Evolutionary conservation across 2,888 invertebrate genomes (phyloP).

Genomic region (Drosophila greeni): DNA sequence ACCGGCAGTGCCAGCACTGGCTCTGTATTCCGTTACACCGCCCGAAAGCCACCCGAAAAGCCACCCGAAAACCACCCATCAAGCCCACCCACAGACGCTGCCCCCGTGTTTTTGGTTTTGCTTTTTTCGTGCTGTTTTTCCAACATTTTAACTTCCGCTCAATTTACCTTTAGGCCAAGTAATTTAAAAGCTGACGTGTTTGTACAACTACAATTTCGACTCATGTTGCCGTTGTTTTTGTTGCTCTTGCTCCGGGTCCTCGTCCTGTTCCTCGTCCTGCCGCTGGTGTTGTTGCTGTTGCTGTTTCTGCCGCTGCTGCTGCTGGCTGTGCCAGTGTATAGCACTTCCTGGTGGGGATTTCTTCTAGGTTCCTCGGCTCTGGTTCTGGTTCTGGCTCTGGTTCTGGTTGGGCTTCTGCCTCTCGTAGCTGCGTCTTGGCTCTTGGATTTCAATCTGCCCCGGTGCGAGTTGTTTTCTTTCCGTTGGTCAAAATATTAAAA

Average conservation of each 20-base stretch:
- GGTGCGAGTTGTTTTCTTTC: constrained; percentile 29
- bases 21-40: constrained; percentile 48
- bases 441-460: constrained; percentile 39
- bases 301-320: constrained; percentile 33
- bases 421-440: constrained; percentile 23
- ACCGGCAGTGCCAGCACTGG: constrained; percentile 6
- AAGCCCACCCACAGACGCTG: constrained; percentile 22
- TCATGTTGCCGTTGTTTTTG: constrained; percentile 67
- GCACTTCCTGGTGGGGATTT: constrained; percentile 73
- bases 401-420: constrained; percentile 52
- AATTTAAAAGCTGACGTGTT: constrained; percentile 77
- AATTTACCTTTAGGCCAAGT: constrained; percentile 76
- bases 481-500: constrained; percentile 45
- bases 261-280: constrained; percentile 38
- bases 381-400: constrained; percentile 51
- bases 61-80: constrained; percentile 19
- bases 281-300: constrained; percentile 54
- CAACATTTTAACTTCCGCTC: constrained; percentile 76
- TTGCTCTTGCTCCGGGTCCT: constrained; percentile 28
- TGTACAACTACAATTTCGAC: constrained; percentile 75
- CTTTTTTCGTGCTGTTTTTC: constrained; percentile 68
- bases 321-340: constrained; percentile 71
- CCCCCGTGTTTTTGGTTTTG: constrained; percentile 46
- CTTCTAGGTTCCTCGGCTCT: constrained; percentile 60
- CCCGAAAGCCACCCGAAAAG: constrained; percentile 3